Percentiles rank a stretch among this genome's conserved stretches.
These are phyloP conservation scores for Chesias legatella DNA, from an alignment of 2,888 invertebrate genomes.

Conservation along the genomic window DNA sequence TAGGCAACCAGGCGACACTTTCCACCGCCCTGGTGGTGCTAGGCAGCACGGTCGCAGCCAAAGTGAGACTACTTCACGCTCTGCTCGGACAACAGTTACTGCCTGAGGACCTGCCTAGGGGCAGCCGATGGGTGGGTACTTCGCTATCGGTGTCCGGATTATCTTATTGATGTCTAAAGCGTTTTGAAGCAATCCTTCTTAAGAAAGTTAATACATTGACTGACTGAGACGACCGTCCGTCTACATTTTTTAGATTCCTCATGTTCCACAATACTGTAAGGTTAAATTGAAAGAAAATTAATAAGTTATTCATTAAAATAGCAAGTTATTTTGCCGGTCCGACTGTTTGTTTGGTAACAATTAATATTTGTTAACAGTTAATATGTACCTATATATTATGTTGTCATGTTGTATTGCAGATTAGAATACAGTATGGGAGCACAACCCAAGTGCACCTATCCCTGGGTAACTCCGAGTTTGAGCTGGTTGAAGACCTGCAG, in stretches of 20 bases:
- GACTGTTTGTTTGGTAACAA: too few relatives aligned
- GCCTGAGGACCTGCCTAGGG: constrained; percentile 78
- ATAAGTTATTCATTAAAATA: too few relatives aligned
- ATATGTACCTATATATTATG: neutral
- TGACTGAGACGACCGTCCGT: too few relatives aligned
- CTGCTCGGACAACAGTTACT: constrained; percentile 84
- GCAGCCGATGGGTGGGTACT: constrained; percentile 83
- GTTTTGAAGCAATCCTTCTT: too few relatives aligned
- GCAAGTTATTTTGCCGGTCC: too few relatives aligned
- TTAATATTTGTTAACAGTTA: too few relatives aligned
- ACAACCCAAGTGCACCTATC: constrained; percentile 81
- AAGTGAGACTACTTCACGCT: constrained; percentile 86
- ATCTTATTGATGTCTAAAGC: too few relatives aligned
- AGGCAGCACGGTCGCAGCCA: constrained; percentile 85
- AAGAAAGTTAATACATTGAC: too few relatives aligned
- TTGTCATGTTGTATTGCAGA: constrained; percentile 42
- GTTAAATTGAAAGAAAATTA: too few relatives aligned
- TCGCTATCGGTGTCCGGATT: too few relatives aligned
- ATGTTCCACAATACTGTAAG: too few relatives aligned
- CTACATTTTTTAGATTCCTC: too few relatives aligned
- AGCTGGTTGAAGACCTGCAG: constrained; percentile 86
- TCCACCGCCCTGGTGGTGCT: constrained; percentile 86
- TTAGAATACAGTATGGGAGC: constrained; percentile 81
- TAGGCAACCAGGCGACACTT: constrained; percentile 52
- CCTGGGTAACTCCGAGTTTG: constrained; percentile 83